Percentiles rank a stretch among this genome's conserved stretches.
Evolutionary conservation across 2,797 vertebrate genomes (phyloP).

Genomic region (Diglossa cyanea): DNA sequence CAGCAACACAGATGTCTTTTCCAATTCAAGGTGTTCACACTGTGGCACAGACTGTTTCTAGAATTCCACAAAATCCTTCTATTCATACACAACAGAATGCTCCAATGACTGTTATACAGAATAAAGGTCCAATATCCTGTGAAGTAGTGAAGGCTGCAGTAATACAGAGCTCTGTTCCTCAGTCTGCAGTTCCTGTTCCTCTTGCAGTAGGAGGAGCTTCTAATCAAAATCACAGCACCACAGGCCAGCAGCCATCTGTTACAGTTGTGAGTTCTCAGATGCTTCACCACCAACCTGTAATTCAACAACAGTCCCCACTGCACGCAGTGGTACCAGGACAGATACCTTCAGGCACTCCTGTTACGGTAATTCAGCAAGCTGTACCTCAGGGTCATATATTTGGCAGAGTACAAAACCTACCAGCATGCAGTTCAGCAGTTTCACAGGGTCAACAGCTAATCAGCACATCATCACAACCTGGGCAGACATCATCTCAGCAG

Average conservation of each 20-base stretch:
- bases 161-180: constrained; percentile 86
- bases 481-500: constrained; percentile 81
- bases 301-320: constrained; percentile 79
- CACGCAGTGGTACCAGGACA: constrained; percentile 82
- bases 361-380: constrained; percentile 93
- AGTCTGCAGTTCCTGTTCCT: constrained; percentile 78
- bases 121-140: constrained; percentile 81
- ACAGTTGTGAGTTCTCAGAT: constrained; percentile 82
- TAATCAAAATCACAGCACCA: constrained; percentile 83
- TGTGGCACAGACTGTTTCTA: constrained; percentile 82
- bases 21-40: constrained; percentile 84
- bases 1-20: constrained; percentile 86
- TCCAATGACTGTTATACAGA: constrained; percentile 82
- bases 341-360: constrained; percentile 87
- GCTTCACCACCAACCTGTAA: constrained; percentile 86
- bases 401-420: constrained; percentile 89
- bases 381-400: constrained; percentile 92
- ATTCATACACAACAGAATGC: constrained; percentile 81
- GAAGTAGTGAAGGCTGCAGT: constrained; percentile 84
- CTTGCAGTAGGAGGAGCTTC: constrained; percentile 77
- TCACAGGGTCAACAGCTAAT: constrained; percentile 80
- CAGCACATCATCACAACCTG: constrained; percentile 78
- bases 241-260: constrained; percentile 74
- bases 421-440: constrained; percentile 84
- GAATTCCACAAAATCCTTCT: constrained; percentile 82